phyloP scores from a whole-genome alignment of 2,888 invertebrate genomes.

The Ethmia dodecea region DNA sequence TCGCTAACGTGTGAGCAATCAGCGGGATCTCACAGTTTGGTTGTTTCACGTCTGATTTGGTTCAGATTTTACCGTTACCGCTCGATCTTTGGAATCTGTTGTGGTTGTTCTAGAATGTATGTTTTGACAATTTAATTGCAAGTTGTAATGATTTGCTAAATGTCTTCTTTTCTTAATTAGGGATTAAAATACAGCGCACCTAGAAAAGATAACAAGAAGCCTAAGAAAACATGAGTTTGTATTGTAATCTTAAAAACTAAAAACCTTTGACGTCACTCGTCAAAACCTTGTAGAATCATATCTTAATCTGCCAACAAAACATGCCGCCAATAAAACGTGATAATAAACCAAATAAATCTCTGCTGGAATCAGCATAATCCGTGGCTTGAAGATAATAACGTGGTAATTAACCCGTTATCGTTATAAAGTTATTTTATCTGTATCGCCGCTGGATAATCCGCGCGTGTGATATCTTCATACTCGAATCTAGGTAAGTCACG shows the following conservation, averaged over 20 bases:
- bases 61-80: conserved; percentile 41
- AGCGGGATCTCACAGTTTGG: conserved; percentile 41
- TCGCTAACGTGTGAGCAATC: conserved; percentile 72
- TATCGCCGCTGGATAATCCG: conserved; percentile 41
- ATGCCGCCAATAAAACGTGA: conserved; percentile 46
- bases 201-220: no score
- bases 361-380: conserved; percentile 51
- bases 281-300: conserved; percentile 13
- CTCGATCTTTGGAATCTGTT: neutral
- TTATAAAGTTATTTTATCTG: conserved; percentile 23
- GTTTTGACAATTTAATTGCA: no score
- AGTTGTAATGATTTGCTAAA: no score
- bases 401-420: conserved; percentile 41
- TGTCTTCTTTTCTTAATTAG: no score
- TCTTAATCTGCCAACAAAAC: conserved; percentile 33
- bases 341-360: conserved; percentile 64
- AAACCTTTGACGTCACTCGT: no score
- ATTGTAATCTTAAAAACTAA: no score
- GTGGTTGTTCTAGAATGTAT: no score
- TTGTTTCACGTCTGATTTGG: conserved; percentile 42
- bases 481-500: conserved; percentile 3
- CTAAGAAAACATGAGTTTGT: no score
- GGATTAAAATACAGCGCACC: no score
- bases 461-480: conserved; percentile 27
- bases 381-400: conserved; percentile 41